Conservation (phyloP, 1,140 invertebrate genomes). For the Trichomalopsis sarcophagae region DNA sequence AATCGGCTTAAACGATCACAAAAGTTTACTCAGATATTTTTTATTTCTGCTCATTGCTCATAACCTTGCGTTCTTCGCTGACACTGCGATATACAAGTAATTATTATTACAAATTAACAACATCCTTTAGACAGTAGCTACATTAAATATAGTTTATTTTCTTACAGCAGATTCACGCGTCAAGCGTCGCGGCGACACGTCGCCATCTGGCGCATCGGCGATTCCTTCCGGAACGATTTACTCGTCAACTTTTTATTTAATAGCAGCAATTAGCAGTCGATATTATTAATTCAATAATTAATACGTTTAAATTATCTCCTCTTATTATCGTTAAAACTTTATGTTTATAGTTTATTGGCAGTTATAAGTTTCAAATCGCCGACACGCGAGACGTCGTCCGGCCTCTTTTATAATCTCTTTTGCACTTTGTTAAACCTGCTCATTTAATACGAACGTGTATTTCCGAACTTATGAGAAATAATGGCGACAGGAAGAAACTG, state of each 20-base stretch:
- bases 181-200: slow-evolving; percentile 38
- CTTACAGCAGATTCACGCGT: slow-evolving; percentile 50
- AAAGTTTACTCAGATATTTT: slow-evolving; percentile 38
- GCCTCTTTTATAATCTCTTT: slow-evolving; percentile 43
- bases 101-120: slow-evolving; percentile 69
- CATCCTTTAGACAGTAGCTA: slow-evolving; percentile 59
- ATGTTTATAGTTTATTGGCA: slow-evolving; percentile 33
- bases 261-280: slow-evolving; percentile 29
- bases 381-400: slow-evolving; percentile 39
- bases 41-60: slow-evolving; percentile 47
- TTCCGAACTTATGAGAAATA: slow-evolving; percentile 25
- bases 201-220: slow-evolving; percentile 40
- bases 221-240: slow-evolving; percentile 26
- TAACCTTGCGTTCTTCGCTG: slow-evolving; percentile 37
- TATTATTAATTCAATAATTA: slow-evolving; percentile 28
- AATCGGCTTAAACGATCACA: neutral
- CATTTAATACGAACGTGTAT: slow-evolving; percentile 39
- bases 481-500: slow-evolving; percentile 47
- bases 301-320: slow-evolving; percentile 15
- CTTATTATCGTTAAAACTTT: slow-evolving; percentile 4
- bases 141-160: slow-evolving; percentile 52
- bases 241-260: slow-evolving; percentile 8
- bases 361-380: slow-evolving; percentile 32
- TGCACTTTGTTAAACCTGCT: slow-evolving; percentile 44
- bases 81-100: slow-evolving; percentile 47